These are phyloP conservation scores for Orcinus orca DNA, from an alignment of 2,113 vertebrate species.

Conservation along the genomic window DNA sequence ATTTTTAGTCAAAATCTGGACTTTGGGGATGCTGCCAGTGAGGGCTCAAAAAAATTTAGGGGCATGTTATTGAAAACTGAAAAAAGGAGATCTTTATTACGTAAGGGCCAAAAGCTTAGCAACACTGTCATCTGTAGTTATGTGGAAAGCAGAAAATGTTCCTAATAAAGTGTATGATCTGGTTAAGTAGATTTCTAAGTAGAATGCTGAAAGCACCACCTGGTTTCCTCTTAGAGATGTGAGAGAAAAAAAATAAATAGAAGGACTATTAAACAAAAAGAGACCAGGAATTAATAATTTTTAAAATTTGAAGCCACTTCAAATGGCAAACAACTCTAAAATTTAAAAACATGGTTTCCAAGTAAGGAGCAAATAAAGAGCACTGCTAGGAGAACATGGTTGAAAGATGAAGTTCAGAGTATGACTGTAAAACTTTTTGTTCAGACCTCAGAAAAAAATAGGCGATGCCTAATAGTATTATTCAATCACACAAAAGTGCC, in stretches of 20 bases:
- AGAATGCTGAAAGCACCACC: background rate
- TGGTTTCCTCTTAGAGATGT: background rate
- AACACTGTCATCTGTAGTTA: background rate
- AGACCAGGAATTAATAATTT: background rate
- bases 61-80: background rate
- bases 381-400: background rate
- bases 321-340: background rate
- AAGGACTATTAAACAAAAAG: background rate
- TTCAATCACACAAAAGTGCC: background rate
- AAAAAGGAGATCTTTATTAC: background rate
- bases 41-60: background rate
- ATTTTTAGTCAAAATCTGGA: conserved; percentile 1
- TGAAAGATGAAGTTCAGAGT: background rate
- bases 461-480: background rate
- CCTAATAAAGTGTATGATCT: background rate
- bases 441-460: background rate
- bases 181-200: background rate
- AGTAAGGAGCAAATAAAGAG: background rate
- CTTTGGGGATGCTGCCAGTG: background rate
- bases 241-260: background rate
- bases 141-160: background rate
- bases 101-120: background rate
- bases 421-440: background rate
- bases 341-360: background rate
- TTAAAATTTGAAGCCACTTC: background rate